Conservation (phyloP, 1,140 invertebrate genomes). For the Caenorhabditis latens region DNA sequence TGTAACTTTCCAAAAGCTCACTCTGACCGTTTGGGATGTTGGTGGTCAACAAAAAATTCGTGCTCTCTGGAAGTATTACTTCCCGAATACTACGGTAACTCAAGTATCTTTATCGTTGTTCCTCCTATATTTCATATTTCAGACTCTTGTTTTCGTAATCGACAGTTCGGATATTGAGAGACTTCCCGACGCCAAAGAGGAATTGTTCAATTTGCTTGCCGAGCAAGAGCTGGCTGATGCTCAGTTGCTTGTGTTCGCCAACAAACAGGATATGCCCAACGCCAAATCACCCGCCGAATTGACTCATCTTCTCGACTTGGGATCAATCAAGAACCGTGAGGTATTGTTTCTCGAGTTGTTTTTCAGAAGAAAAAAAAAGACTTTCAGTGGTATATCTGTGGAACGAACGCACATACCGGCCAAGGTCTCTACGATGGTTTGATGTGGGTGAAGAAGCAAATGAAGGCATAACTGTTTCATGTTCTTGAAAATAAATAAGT, state of each 20-base stretch:
- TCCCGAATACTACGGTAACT: conserved; percentile 91
- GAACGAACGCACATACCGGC: conserved; percentile 31
- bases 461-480: conserved; percentile 24
- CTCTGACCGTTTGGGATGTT: conserved; percentile 84
- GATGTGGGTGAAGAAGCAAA: conserved; percentile 50
- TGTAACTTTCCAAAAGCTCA: conserved; percentile 78
- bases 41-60: conserved; percentile 81
- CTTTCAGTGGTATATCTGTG: conserved; percentile 54
- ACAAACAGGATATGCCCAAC: conserved; percentile 39
- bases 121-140: background rate
- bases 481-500: conserved; percentile 3
- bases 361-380: background rate
- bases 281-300: conserved; percentile 15
- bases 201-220: conserved; percentile 38
- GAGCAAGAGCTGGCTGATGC: conserved; percentile 38
- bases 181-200: conserved; percentile 42
- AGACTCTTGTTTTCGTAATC: conserved; percentile 53
- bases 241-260: conserved; percentile 53
- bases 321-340: conserved; percentile 34
- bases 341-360: conserved; percentile 5
- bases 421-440: conserved; percentile 54
- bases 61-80: conserved; percentile 93
- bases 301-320: conserved; percentile 20
- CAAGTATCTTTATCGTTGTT: background rate
- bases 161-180: conserved; percentile 43